These are phyloP conservation scores for Tachycineta bicolor DNA, from an alignment of 2,113 vertebrate genomes.

Conservation along the genomic window DNA sequence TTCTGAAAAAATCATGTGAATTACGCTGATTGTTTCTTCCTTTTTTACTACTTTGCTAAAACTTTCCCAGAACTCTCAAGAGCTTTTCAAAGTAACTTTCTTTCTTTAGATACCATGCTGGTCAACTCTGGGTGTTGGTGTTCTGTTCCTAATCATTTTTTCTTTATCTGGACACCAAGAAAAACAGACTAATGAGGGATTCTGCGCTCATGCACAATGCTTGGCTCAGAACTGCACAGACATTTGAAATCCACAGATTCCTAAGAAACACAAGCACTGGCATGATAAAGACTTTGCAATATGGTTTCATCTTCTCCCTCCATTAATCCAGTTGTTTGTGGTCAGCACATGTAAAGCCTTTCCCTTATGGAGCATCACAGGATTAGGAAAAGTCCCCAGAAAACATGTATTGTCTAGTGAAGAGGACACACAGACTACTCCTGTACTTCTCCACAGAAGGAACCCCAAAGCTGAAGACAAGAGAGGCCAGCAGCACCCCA, in stretches of 20 bases:
- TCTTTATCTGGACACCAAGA: background rate
- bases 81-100: background rate
- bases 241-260: background rate
- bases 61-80: background rate
- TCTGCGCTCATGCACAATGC: fast-evolving
- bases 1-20: background rate
- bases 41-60: background rate
- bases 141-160: background rate
- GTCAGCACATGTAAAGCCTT: background rate
- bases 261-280: background rate
- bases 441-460: background rate
- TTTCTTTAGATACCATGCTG: background rate
- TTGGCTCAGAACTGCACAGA: background rate
- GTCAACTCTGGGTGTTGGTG: background rate
- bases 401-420: background rate
- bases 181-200: background rate
- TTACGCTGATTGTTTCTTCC: background rate
- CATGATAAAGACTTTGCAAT: background rate
- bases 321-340: background rate
- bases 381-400: background rate
- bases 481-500: background rate
- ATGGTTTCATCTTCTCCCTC: background rate
- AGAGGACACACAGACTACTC: background rate
- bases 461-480: background rate
- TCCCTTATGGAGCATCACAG: background rate